A percentile compares a stretch with the other conserved stretches of the same genome.
Conservation (phyloP, 2,888 invertebrate genomes). For the Altica lythri region DNA sequence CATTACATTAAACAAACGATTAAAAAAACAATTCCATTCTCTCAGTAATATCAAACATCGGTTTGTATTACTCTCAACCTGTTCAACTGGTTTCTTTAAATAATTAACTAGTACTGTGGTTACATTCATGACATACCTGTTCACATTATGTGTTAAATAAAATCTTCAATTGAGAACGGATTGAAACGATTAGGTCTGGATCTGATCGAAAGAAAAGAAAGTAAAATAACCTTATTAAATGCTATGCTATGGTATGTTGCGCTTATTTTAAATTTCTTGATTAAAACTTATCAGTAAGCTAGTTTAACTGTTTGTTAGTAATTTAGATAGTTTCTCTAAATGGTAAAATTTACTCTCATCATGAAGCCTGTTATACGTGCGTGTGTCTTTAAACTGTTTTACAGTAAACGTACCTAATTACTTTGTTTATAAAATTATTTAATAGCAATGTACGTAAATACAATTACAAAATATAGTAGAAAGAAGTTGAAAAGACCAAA, state of each 20-base stretch:
- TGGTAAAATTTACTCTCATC: too few relatives aligned
- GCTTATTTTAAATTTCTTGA: constrained; percentile 11
- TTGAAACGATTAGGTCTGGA: constrained; percentile 18
- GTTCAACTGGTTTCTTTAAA: constrained; percentile 33
- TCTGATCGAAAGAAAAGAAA: constrained; percentile 13
- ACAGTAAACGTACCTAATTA: too few relatives aligned
- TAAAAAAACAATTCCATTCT: constrained; percentile 25
- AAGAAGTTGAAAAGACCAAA: too few relatives aligned
- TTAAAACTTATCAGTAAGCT: too few relatives aligned
- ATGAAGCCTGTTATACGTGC: too few relatives aligned
- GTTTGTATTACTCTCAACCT: constrained; percentile 23
- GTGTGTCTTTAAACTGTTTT: too few relatives aligned
- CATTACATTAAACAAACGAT: constrained; percentile 29
- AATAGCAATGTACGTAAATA: too few relatives aligned
- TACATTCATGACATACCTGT: constrained; percentile 28
- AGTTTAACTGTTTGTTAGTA: neutral
- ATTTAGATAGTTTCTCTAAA: too few relatives aligned
- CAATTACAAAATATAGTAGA: too few relatives aligned
- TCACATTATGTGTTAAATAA: constrained; percentile 29
- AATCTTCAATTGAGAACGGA: constrained; percentile 29
- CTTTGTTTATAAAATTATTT: too few relatives aligned
- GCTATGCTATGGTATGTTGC: neutral
- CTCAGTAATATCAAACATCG: constrained; percentile 26
- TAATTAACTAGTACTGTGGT: constrained; percentile 30
- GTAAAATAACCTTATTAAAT: constrained; percentile 15